Evolutionary conservation across 2,888 invertebrate genomes (phyloP).

Genomic region (Pantelozetes paolii): DNA sequence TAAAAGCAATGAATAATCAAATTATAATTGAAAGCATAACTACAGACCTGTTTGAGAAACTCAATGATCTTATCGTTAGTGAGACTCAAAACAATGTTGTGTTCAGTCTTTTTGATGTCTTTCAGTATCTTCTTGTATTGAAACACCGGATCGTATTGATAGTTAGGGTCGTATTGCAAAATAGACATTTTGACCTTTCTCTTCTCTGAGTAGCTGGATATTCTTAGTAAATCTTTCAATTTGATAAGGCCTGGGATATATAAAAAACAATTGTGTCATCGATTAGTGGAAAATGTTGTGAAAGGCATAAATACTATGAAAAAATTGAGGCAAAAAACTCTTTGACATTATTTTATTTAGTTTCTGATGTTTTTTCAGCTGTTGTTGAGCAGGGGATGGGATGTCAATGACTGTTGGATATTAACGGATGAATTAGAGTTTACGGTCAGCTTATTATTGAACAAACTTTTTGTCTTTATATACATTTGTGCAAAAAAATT

Average conservation of each 20-base stretch:
- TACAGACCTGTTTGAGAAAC: slow-evolving; percentile 36
- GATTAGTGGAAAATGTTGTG: not conserved
- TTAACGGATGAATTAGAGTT: no score
- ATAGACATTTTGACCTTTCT: slow-evolving; percentile 35
- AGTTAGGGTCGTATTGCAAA: slow-evolving; percentile 18
- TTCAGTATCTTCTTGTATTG: slow-evolving; percentile 42
- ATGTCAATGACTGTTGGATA: no score
- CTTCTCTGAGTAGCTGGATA: not conserved
- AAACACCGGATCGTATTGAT: not conserved
- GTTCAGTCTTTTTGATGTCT: slow-evolving; percentile 41
- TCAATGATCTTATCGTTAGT: slow-evolving; percentile 25
- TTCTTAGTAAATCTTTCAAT: slow-evolving; percentile 40
- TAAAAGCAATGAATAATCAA: not conserved
- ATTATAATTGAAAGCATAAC: not conserved
- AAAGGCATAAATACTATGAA: not conserved
- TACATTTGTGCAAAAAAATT: no score
- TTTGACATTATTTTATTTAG: not conserved
- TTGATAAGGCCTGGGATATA: slow-evolving; percentile 33
- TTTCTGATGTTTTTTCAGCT: not conserved
- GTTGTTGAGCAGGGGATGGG: no score
- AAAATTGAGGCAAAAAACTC: no score
- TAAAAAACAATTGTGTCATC: not conserved
- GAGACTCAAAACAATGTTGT: slow-evolving; percentile 42
- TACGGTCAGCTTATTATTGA: no score
- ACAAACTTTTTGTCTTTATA: no score